Base-by-base conservation (phyloP, 2,797 vertebrate species). In the Apodemus agrarius region DNA sequence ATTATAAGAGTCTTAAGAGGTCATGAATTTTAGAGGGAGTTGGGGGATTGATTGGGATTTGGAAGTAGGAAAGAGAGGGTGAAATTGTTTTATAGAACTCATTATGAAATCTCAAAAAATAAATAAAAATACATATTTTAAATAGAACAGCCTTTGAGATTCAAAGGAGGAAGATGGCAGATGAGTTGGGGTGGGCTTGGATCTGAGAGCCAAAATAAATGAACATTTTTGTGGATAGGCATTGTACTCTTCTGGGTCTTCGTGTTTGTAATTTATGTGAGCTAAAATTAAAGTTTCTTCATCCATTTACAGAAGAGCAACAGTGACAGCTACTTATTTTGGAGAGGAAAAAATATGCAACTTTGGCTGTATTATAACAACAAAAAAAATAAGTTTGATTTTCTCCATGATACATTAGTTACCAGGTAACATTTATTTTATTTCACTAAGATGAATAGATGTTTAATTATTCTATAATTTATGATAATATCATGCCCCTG, bases 391-490 rank as follows among this genome's bases (percentile, higher is more conserved):
- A 89, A 90, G 88, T 94, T 93, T 31, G 6, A 88, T 9, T 69
- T 86, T 92, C 90, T 89, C 54, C 43, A 24, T 65, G 46, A 96
- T 81, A 89, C 76, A 89, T 88, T 37, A 92, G 22, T 65, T 90
- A 21, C 63, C 59, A 92, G 43, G 57, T 34, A 65, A 88, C 13
- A 94, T 80, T 59, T 91, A 63, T 96, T 94, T 93, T 75, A 59
- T 24, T 78, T 95, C 65, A 52, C 14, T 79, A 40, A 95, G 93
- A 96, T 83, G 10, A 63, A 93, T 26, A 37, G 34, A 46, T 82
- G 29, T 46, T 91, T 57, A 94, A 76, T 85, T 52, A 92, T 65
- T 91, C 72, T 7, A 76, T 31, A 87, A 84, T 95, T 91, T 92
- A 52, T 46, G 6, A 21, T 65, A 65, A 49, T 83, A 54, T 69